These are phyloP conservation scores for Hyla sarda DNA, from an alignment of 2,113 vertebrate species.

Conservation along the genomic window DNA sequence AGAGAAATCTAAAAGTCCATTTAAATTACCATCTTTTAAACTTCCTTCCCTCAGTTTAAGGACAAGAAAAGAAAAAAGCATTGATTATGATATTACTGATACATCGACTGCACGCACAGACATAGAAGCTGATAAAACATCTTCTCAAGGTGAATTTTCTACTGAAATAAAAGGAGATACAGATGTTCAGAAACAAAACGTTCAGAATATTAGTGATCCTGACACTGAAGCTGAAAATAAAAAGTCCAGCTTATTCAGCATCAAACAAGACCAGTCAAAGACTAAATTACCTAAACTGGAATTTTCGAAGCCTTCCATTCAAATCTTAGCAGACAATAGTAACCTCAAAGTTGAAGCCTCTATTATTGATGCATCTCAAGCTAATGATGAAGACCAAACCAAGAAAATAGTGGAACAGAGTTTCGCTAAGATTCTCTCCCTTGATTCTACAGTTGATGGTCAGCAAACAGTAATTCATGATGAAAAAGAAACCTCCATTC, in stretches of 20 bases:
- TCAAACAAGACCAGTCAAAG: constrained; percentile 5
- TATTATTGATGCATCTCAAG: constrained; percentile 54
- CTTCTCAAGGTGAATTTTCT: not conserved
- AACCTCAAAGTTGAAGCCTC: constrained; percentile 53
- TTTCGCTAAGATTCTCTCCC: not conserved
- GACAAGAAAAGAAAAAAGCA: not conserved
- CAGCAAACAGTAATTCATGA: not conserved
- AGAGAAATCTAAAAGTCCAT: constrained; percentile 65
- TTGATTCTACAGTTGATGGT: not conserved
- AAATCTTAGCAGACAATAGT: constrained; percentile 59
- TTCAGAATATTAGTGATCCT: not conserved
- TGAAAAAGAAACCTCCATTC: not conserved
- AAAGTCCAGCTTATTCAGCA: constrained; percentile 33
- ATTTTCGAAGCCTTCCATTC: constrained; percentile 34
- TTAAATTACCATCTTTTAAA: constrained; percentile 69
- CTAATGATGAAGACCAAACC: too few relatives aligned
- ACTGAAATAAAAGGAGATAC: constrained; percentile 45
- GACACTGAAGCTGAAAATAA: constrained; percentile 9
- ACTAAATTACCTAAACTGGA: constrained; percentile 46
- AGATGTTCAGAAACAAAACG: not conserved
- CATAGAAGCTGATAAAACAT: not conserved
- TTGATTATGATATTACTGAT: not conserved
- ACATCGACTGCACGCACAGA: not conserved
- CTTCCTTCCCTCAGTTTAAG: constrained; percentile 66
- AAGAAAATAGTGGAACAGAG: not conserved